Evolutionary conservation across 1,140 invertebrate species (phyloP).

Genomic region (Anadara kagoshimensis): DNA sequence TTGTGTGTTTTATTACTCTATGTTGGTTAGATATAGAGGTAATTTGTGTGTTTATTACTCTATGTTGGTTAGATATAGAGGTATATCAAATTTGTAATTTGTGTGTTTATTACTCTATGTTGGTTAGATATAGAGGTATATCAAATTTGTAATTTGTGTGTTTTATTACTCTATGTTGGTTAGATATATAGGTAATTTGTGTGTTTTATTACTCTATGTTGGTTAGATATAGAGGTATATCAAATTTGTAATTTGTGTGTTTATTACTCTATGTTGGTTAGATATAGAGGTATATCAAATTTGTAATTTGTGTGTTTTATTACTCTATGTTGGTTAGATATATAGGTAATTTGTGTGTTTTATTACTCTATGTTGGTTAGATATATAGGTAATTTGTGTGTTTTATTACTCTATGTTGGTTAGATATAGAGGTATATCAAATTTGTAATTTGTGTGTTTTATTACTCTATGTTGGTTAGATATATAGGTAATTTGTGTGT

Average conservation of each 20-base stretch:
- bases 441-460: neutral
- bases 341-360: neutral
- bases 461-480: neutral
- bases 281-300: neutral
- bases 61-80: neutral
- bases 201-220: neutral
- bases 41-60: neutral
- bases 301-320: neutral
- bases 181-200: neutral
- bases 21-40: neutral
- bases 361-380: neutral
- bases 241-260: neutral
- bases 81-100: neutral
- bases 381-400: neutral
- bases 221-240: neutral
- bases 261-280: neutral
- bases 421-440: neutral
- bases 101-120: neutral
- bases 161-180: neutral
- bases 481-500: neutral
- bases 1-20: neutral
- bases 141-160: neutral
- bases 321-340: neutral
- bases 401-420: neutral
- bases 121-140: neutral